Evolutionary conservation across 2,113 vertebrate genomes (phyloP).

Genomic region (Hiodon tergisus): DNA sequence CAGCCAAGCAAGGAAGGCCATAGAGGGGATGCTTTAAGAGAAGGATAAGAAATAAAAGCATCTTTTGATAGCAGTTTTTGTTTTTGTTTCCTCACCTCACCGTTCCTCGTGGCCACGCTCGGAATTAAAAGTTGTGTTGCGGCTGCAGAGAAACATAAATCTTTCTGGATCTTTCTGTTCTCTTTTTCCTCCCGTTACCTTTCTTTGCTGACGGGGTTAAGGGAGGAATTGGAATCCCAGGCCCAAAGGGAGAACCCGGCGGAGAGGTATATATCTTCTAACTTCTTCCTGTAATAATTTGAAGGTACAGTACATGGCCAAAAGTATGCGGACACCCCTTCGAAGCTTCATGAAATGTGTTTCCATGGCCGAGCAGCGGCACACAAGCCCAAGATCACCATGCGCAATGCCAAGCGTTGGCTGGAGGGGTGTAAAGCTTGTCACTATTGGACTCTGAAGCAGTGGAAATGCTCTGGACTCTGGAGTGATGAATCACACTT

Average conservation of each 20-base stretch:
- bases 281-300: neutral
- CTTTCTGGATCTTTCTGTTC: neutral
- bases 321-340: too few relatives aligned
- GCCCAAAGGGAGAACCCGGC: constrained; percentile 73
- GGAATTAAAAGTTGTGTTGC: neutral
- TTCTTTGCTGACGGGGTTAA: constrained; percentile 53
- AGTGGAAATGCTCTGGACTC: too few relatives aligned
- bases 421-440: too few relatives aligned
- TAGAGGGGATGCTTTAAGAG: neutral
- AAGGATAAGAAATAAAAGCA: too few relatives aligned
- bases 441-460: too few relatives aligned
- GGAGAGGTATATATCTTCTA: constrained; percentile 60
- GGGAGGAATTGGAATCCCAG: constrained; percentile 72
- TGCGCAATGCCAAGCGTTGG: neutral
- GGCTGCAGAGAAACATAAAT: constrained; percentile 16
- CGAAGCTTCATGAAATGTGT: too few relatives aligned
- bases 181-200: neutral
- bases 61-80: too few relatives aligned
- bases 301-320: neutral
- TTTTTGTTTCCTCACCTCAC: neutral
- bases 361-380: too few relatives aligned
- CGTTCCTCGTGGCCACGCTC: neutral
- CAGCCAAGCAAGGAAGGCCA: neutral
- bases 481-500: too few relatives aligned
- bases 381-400: neutral